Percentiles rank a stretch among this genome's conserved stretches.
Evolutionary conservation across 2,797 vertebrate genomes (phyloP).

Genomic region (Silurus lanzhouensis): DNA sequence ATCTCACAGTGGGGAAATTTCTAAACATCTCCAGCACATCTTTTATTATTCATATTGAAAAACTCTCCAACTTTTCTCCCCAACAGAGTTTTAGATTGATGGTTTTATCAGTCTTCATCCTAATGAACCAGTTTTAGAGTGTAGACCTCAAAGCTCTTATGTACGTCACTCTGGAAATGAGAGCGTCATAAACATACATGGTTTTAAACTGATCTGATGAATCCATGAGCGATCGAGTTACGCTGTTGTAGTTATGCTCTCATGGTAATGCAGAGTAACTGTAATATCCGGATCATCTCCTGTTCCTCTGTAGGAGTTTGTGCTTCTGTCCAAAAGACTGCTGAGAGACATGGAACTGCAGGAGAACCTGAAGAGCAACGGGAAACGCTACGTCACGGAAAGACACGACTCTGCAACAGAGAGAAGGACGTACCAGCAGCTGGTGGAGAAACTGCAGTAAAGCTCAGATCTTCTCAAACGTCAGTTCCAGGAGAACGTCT

Average conservation of each 20-base stretch:
- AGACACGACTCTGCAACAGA: conserved; percentile 79
- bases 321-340: conserved; percentile 81
- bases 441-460: conserved; percentile 69
- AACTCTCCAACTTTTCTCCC: no score
- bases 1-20: no score
- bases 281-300: neutral
- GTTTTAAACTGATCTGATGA: neutral
- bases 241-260: no score
- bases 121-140: no score
- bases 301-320: conserved; percentile 82
- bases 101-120: no score
- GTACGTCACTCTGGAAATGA: no score
- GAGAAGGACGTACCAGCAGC: conserved; percentile 79
- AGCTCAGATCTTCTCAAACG: neutral
- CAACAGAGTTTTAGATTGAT: no score
- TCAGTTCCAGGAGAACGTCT: neutral
- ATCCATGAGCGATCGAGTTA: neutral
- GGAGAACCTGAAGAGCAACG: conserved; percentile 74
- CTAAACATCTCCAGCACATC: no score
- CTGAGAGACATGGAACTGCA: conserved; percentile 74
- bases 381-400: conserved; percentile 77
- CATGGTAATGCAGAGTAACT: neutral
- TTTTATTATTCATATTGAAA: no score
- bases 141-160: no score
- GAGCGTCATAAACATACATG: no score